Evolutionary conservation across 2,113 vertebrate species (phyloP).

Genomic region (Heterochromis multidens): DNA sequence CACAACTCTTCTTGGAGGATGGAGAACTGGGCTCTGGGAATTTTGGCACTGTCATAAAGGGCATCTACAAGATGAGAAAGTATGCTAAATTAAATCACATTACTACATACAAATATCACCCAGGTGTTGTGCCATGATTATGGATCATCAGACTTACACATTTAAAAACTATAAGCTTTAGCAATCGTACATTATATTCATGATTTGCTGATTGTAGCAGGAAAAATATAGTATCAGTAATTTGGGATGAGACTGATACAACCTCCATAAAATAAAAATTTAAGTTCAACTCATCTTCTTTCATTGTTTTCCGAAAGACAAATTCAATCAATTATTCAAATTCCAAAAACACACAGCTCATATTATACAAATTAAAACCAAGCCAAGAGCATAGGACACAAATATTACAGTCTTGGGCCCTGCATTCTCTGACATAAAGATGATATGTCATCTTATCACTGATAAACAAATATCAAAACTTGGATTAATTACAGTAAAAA

Average conservation of each 20-base stretch:
- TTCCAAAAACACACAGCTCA: neutral
- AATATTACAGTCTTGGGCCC: neutral
- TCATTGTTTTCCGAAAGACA: neutral
- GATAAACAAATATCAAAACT: no score
- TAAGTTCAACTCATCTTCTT: neutral
- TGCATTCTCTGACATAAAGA: neutral
- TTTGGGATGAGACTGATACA: neutral
- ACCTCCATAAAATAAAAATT: neutral
- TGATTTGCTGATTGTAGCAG: neutral
- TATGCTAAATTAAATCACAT: conserved; percentile 60
- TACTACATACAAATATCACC: neutral
- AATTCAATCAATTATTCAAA: neutral
- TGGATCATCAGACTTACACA: neutral
- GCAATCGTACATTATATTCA: neutral
- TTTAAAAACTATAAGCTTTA: neutral
- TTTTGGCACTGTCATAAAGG: conserved; percentile 94
- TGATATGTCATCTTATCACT: no score
- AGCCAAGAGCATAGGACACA: neutral
- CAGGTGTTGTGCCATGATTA: no score
- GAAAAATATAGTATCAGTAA: neutral
- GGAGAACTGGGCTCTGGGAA: conserved; percentile 96
- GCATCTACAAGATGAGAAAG: conserved; percentile 92
- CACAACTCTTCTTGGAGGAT: conserved; percentile 84
- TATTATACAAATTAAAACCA: neutral
- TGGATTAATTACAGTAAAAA: neutral